phyloP scores from a whole-genome alignment of 2,797 vertebrate genomes.

The Cossypha polioptera region DNA sequence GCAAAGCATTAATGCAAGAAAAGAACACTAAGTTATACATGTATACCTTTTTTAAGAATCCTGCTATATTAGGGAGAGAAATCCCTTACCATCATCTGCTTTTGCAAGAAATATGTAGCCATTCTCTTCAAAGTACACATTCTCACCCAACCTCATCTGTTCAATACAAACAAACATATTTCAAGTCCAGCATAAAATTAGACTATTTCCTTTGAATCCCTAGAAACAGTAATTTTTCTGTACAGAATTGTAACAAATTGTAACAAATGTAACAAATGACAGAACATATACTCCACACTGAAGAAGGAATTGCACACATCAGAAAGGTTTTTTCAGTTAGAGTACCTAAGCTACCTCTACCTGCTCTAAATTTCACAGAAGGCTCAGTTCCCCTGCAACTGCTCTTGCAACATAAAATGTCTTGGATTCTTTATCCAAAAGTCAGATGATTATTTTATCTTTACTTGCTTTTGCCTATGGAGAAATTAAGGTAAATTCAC shows the following conservation, averaged over 20 bases:
- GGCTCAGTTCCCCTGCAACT: neutral
- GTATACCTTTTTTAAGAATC: neutral
- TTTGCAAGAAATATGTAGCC: constrained; percentile 85
- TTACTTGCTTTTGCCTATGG: neutral
- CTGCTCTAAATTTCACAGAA: neutral
- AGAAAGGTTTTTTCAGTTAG: neutral
- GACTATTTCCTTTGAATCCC: neutral
- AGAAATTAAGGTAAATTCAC: neutral
- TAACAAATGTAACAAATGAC: neutral
- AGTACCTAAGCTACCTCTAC: neutral
- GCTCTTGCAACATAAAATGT: neutral
- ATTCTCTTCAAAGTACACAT: constrained; percentile 85
- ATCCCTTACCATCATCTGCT: constrained; percentile 78
- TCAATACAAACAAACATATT: constrained; percentile 12
- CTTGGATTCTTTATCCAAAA: neutral
- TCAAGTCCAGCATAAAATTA: neutral
- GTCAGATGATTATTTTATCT: neutral
- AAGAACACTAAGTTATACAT: neutral
- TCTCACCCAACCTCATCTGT: constrained; percentile 82
- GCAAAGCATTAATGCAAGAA: neutral
- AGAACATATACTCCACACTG: neutral
- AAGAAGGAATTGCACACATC: neutral
- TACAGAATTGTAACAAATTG: neutral
- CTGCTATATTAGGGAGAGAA: neutral
- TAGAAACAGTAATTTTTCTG: neutral